phyloP scores from a whole-genome alignment of 2,888 invertebrate species.

The Ptilodon capucinus region DNA sequence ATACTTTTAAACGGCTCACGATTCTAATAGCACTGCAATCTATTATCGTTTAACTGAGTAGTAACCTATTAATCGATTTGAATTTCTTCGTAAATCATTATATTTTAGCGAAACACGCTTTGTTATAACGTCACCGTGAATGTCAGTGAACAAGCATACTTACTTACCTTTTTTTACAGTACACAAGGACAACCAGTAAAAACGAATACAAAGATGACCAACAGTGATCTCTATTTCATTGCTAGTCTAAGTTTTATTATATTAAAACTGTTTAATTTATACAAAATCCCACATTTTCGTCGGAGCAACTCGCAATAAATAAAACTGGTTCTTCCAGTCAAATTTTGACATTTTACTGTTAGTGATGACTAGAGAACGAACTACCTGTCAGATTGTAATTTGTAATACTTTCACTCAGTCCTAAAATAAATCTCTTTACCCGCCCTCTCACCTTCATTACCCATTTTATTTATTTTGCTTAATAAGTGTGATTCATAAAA shows the following conservation, averaged over 20 bases:
- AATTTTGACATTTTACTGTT: background rate
- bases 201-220: slow-evolving; percentile 11
- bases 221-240: slow-evolving; percentile 26
- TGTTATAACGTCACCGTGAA: slow-evolving; percentile 58
- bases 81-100: slow-evolving; percentile 18
- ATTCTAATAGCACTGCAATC: slow-evolving; percentile 3
- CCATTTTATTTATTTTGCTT: too few species aligned
- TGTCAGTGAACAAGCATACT: slow-evolving; percentile 38
- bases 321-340: background rate
- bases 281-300: slow-evolving; percentile 17
- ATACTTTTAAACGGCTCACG: background rate
- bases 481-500: too few species aligned
- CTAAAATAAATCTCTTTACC: too few species aligned
- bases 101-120: slow-evolving; percentile 29
- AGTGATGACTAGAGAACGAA: too few species aligned
- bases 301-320: background rate
- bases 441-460: too few species aligned
- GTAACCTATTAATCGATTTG: slow-evolving; percentile 22
- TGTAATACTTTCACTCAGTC: too few species aligned
- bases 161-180: slow-evolving; percentile 24
- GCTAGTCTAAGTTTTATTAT: slow-evolving; percentile 7
- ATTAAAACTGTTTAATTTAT: slow-evolving; percentile 15
- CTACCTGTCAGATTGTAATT: too few species aligned
- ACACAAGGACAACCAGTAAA: slow-evolving; percentile 9
- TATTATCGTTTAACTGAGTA: slow-evolving; percentile 13